Conservation (phyloP, 2,888 invertebrate genomes). For the Lochmaea crataegi region DNA sequence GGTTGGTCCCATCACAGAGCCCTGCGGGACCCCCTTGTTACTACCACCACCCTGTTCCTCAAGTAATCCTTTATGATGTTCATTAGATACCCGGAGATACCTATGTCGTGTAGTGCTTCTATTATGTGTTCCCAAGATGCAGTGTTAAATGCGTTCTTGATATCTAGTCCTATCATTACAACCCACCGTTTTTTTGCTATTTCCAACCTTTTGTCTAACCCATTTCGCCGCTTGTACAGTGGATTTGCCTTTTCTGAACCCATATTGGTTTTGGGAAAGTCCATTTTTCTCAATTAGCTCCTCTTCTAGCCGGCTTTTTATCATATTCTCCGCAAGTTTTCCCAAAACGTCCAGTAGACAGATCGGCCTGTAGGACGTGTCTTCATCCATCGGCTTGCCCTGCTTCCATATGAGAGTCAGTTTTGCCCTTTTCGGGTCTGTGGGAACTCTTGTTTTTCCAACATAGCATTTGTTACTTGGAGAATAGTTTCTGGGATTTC, state of each 20-base stretch:
- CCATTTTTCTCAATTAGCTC: constrained; percentile 20
- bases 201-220: too few relatives aligned
- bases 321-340: constrained; percentile 11
- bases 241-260: too few relatives aligned
- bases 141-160: not conserved
- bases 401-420: constrained; percentile 34
- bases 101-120: not conserved
- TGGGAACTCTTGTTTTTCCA: constrained; percentile 37
- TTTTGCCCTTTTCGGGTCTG: constrained; percentile 27
- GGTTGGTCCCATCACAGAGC: not conserved
- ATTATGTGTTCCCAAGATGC: constrained; percentile 4
- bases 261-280: not conserved
- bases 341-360: constrained; percentile 17
- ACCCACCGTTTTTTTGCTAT: too few relatives aligned
- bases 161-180: too few relatives aligned
- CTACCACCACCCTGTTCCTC: constrained; percentile 1
- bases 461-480: constrained; percentile 28
- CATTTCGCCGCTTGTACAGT: too few relatives aligned
- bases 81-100: constrained; percentile 6
- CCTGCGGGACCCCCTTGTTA: constrained; percentile 8
- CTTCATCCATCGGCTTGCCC: not conserved
- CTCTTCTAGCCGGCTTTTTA: constrained; percentile 13
- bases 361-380: constrained; percentile 22
- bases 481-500: constrained; percentile 28
- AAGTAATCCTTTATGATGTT: constrained; percentile 7